Percentiles rank a stretch among this genome's conserved stretches.
phyloP scores from a whole-genome alignment of 2,113 vertebrate species.

The Oxygymnocypris stewartii region DNA sequence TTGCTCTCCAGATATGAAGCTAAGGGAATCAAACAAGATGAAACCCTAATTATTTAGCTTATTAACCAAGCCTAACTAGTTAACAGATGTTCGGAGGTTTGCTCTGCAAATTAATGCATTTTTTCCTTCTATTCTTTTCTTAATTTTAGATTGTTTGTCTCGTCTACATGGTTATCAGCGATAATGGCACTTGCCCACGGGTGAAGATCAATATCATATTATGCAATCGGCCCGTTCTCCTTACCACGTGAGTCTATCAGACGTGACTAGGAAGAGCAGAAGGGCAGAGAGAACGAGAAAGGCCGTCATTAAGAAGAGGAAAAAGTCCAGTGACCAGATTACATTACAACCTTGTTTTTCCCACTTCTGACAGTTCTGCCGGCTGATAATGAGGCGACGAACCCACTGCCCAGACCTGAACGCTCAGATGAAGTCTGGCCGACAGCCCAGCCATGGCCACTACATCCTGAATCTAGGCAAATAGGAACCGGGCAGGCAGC shows the following conservation, averaged over 20 bases:
- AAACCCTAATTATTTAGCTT: constrained; percentile 62
- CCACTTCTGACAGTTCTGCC: constrained; percentile 71
- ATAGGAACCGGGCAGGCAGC: constrained; percentile 64
- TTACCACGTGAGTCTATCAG: constrained; percentile 37
- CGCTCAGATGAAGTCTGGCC: constrained; percentile 74
- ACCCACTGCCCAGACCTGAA: constrained; percentile 68
- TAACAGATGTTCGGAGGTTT: constrained; percentile 57
- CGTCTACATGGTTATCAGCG: constrained; percentile 40
- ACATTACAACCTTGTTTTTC: constrained; percentile 72
- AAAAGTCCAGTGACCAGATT: constrained; percentile 79
- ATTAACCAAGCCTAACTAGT: constrained; percentile 55
- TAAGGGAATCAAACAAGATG: constrained; percentile 75
- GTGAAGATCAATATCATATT: constrained; percentile 60
- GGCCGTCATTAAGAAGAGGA: constrained; percentile 73
- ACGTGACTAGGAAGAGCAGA: constrained; percentile 51
- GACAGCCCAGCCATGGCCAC: constrained; percentile 69
- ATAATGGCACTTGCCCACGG: constrained; percentile 53
- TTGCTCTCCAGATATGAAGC: constrained; percentile 72
- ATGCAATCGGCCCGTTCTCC: constrained; percentile 50
- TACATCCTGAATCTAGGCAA: constrained; percentile 73
- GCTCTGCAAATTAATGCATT: constrained; percentile 40
- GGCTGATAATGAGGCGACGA: constrained; percentile 64
- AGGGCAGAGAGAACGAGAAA: constrained; percentile 65
- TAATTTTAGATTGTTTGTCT: constrained; percentile 52
- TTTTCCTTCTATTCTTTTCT: constrained; percentile 22